Evolutionary conservation across 2,797 vertebrate genomes (phyloP), one percentile per base, ranked within the genome.

Genomic region (Sebastes iracundus): DNA sequence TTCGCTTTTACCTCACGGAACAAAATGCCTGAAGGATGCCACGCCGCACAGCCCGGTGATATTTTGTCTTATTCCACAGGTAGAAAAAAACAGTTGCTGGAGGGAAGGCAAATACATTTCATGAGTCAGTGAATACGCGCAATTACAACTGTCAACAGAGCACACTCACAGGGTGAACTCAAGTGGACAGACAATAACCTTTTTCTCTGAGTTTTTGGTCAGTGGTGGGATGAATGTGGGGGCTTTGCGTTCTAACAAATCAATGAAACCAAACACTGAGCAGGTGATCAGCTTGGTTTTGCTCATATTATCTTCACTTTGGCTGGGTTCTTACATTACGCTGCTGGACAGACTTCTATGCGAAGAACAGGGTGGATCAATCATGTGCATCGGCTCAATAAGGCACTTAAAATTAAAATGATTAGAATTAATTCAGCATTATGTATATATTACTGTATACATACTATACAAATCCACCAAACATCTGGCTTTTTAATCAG

Each of bases 41-140:
- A 23, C 6, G 14, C 56, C 46, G 33, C 69, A 77, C 49, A 77
- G 89, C 76, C 89, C 73, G 63, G 73, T 92, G 91, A 90, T 91
- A 88, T 93, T 91, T 94, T 75, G 70, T 79, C 72, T 80, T 75
- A 78, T 75, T 83, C 90, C 80, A 70, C 79, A 92, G 85, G 91
- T 93, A 88, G 70, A 76, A 42, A 73, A 73, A 73, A 73, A 82
- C 65, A 66, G 27, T 72, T 72, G 69, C 78, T 88, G 68, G 68
- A 85, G 84, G 78, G 75, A 82, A 93, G 74, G 75, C 90, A 89
- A 91, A 91, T 85, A 82, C 63, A 87, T 93, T 93, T 93, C 77
- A 93, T 82, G 89, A 93, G 87, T 90, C 87, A 92, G 58, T 88
- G 89, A 93, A 89, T 84, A 79, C 10, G 63, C 79, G 68, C 83